phyloP scores from a whole-genome alignment of 2,113 vertebrate genomes.

The Hoplias malabaricus region DNA sequence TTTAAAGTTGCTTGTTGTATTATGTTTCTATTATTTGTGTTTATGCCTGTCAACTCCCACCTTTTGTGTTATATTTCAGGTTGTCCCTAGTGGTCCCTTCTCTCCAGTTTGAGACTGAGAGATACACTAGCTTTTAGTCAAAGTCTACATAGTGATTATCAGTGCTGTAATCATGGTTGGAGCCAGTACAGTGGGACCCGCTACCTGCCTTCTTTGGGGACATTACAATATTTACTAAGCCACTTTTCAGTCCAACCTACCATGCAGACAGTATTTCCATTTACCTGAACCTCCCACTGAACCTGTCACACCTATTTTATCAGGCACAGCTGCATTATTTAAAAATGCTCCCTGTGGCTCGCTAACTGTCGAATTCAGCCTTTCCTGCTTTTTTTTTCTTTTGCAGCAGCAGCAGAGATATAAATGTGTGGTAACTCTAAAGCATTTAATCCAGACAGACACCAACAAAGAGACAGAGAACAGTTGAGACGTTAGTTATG shows the following conservation, averaged over 20 bases:
- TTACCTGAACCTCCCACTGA: not conserved
- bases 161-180: too few relatives aligned
- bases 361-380: not conserved
- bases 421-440: not conserved
- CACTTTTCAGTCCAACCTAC: not conserved
- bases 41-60: too few relatives aligned
- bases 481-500: not conserved
- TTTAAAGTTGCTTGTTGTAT: too few relatives aligned
- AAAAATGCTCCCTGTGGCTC: not conserved
- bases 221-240: too few relatives aligned
- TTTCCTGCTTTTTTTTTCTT: not conserved
- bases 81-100: too few relatives aligned
- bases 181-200: too few relatives aligned
- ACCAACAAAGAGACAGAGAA: not conserved
- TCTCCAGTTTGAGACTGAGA: too few relatives aligned
- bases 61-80: too few relatives aligned
- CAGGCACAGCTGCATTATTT: not conserved
- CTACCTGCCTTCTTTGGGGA: too few relatives aligned
- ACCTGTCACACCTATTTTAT: not conserved
- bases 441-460: not conserved
- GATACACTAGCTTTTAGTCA: too few relatives aligned
- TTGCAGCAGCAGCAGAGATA: not conserved
- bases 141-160: too few relatives aligned
- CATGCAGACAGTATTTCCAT: not conserved
- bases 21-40: too few relatives aligned